Base-by-base conservation (phyloP, 2,797 vertebrate species). In the Calcarius lapponicus region DNA sequence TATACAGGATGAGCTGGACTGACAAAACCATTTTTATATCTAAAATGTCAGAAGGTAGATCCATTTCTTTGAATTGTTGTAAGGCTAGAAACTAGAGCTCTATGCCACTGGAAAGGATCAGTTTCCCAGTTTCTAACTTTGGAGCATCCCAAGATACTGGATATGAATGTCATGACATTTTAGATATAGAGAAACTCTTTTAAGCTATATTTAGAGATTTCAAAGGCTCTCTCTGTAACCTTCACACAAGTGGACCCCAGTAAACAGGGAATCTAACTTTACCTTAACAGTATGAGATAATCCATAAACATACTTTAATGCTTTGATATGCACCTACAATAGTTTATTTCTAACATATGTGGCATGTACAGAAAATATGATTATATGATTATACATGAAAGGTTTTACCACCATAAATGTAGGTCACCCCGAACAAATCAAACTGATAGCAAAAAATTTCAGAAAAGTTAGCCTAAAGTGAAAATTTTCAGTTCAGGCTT, bases 111-210 rank as follows among this genome's bases (percentile, higher is more conserved):
- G 80, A 95, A 95, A 91, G 54, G 67, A 95, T 88, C 64, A 26
- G 92, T 91, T 96, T 95, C 69, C 95, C 95, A 97, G 47, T 92
- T 96, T 94, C 78, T 94, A 92, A 92, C 69, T 91, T 86, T 58
- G 73, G 92, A 95, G 70, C 26, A 82, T 96, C 93, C 95, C 95
- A 94, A 92, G 96, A 93, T 82, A 93, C 86, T 84, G 83, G 89
- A 95, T 94, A 70, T 91, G 96, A 97, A 97, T 97, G 93, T 96
- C 96, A 96, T 96, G 96, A 95, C 94, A 97, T 97, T 97, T 96
- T 92, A 92, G 86, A 82, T 95, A 79, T 11, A 96, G 78, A 96
- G 93, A 96, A 96, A 95, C 64, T 84, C 82, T 95, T 97, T 96
- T 75, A 92, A 94, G 86, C 70, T 97, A 86, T 95, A 75, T 80